A percentile compares a stretch with the other conserved stretches of the same genome.
Conservation (phyloP, 2,888 invertebrate genomes). For the Laspeyria flexula region DNA sequence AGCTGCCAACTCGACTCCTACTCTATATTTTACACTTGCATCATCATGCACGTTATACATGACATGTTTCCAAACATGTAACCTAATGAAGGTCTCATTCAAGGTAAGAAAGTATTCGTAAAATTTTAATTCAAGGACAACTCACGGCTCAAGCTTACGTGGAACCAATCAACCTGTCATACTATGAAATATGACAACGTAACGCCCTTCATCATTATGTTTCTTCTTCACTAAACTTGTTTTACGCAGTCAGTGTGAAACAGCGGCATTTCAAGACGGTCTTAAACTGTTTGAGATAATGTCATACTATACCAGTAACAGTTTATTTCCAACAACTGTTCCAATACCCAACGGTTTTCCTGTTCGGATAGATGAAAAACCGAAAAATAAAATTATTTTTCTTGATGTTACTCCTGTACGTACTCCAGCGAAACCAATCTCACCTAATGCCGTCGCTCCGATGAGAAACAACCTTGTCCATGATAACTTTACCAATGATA, state of each 20-base stretch:
- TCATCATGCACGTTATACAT: conserved; percentile 20
- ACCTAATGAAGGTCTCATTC: conserved; percentile 51
- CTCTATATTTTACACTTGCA: conserved; percentile 6
- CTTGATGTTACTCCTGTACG: conserved; percentile 74
- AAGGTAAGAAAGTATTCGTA: conserved; percentile 69
- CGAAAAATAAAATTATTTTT: conserved; percentile 67
- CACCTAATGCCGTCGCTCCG: conserved; percentile 66
- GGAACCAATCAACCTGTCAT: conserved; percentile 76
- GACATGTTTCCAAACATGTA: conserved; percentile 22
- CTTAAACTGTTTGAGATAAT: conserved; percentile 47
- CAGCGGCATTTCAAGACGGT: conserved; percentile 33
- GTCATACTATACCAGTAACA: conserved; percentile 65
- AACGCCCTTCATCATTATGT: conserved; percentile 54
- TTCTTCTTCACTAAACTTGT: conserved; percentile 46
- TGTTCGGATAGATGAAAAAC: conserved; percentile 59
- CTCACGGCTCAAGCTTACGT: conserved; percentile 55
- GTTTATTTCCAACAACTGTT: conserved; percentile 55
- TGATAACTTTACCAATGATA: conserved; percentile 67
- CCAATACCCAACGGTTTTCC: conserved; percentile 70
- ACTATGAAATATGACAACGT: conserved; percentile 66
- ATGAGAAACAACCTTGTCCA: conserved; percentile 66
- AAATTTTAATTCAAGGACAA: conserved; percentile 71
- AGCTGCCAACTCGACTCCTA: neutral
- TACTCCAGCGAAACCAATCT: conserved; percentile 60
- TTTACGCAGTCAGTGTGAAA: conserved; percentile 46